phyloP scores from a whole-genome alignment of 2,797 vertebrate species.

The Sebastes aleutianus region DNA sequence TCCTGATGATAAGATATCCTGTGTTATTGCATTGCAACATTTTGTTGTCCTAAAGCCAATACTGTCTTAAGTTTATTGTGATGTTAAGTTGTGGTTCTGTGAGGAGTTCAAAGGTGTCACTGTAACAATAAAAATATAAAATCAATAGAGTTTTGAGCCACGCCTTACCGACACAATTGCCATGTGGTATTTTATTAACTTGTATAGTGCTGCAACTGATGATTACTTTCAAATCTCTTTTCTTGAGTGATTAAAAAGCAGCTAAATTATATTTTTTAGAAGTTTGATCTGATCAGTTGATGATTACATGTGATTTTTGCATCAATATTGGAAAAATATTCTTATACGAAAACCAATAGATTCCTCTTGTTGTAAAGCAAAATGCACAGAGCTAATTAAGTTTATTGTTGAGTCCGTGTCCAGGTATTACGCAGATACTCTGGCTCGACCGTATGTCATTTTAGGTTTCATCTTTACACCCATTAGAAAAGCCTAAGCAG shows the following conservation, averaged over 20 bases:
- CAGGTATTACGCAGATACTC: not conserved
- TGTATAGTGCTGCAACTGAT: too few relatives aligned
- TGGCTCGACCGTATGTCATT: too few relatives aligned
- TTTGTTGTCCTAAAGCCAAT: not conserved
- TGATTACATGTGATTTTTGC: not conserved
- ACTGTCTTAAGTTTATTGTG: not conserved
- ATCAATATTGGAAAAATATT: not conserved
- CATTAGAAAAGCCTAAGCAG: too few relatives aligned
- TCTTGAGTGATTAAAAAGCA: not conserved
- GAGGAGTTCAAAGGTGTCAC: not conserved
- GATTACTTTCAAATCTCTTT: not conserved
- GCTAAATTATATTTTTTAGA: not conserved
- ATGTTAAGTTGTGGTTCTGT: not conserved
- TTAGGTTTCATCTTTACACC: too few relatives aligned
- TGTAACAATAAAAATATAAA: not conserved
- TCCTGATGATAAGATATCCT: not conserved
- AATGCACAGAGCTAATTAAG: not conserved
- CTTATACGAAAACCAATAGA: not conserved
- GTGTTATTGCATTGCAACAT: not conserved
- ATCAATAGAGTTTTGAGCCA: not conserved
- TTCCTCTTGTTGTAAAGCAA: not conserved
- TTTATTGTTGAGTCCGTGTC: not conserved
- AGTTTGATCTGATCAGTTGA: not conserved
- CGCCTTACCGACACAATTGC: not conserved
- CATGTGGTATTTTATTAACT: not conserved